A percentile compares a stretch with the other conserved stretches of the same genome.
These are phyloP conservation scores for Struthio camelus DNA, from an alignment of 2,113 vertebrate genomes.

Conservation along the genomic window DNA sequence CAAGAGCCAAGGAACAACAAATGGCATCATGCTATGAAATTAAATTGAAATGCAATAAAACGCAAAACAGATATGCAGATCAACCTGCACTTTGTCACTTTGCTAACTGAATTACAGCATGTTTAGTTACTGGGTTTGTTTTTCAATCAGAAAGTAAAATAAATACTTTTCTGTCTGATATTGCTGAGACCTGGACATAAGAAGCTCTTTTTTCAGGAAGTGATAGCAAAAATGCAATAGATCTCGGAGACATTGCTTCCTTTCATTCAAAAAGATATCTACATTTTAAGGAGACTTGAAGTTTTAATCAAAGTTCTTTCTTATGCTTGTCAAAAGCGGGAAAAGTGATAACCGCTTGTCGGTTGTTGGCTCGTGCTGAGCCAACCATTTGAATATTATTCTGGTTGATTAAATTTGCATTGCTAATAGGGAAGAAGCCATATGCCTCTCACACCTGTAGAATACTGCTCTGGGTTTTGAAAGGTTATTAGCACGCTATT, in stretches of 20 bases:
- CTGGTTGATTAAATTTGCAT: constrained; percentile 69
- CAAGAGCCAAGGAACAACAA: constrained; percentile 30
- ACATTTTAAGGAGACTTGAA: constrained; percentile 9
- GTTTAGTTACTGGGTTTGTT: neutral
- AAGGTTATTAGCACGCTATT: constrained; percentile 39
- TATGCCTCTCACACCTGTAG: constrained; percentile 58
- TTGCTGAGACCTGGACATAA: constrained; percentile 2
- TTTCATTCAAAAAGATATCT: constrained; percentile 7
- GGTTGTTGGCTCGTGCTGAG: constrained; percentile 36
- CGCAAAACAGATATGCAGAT: constrained; percentile 20
- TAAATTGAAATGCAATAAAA: constrained; percentile 21
- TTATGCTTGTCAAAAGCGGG: constrained; percentile 20
- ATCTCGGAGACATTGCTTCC: neutral
- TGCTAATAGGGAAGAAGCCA: constrained; percentile 55
- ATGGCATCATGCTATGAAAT: neutral
- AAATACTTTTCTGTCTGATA: constrained; percentile 4
- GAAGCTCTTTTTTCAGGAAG: neutral
- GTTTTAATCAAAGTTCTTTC: constrained; percentile 50
- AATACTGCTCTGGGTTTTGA: neutral
- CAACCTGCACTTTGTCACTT: constrained; percentile 26
- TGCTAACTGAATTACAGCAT: neutral
- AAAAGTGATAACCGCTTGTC: constrained; percentile 35
- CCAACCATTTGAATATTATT: constrained; percentile 48
- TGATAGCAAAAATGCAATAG: neutral
- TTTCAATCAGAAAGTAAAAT: constrained; percentile 31